phyloP scores from a whole-genome alignment of 2,797 vertebrate genomes.

The Trichosurus vulpecula region DNA sequence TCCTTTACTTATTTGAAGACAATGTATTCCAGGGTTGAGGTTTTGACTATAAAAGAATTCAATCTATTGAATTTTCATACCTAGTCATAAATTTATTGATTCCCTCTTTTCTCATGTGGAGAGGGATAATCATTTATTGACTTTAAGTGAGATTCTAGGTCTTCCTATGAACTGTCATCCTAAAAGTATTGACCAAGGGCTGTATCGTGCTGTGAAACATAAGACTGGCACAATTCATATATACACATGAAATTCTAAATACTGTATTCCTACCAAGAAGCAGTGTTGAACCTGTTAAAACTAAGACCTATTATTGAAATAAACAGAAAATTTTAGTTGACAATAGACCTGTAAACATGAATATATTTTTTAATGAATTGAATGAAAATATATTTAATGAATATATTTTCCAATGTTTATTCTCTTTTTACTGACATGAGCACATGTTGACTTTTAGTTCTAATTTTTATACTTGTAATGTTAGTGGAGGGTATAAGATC shows the following conservation, averaged over 20 bases:
- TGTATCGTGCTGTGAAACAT: background rate
- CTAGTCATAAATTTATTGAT: background rate
- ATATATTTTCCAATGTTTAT: background rate
- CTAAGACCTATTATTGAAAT: background rate
- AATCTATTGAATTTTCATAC: background rate
- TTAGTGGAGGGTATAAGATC: no score
- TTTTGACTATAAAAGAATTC: background rate
- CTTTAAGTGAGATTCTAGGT: background rate
- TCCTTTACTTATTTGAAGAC: background rate
- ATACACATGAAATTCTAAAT: background rate
- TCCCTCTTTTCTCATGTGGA: background rate
- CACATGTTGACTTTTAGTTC: background rate
- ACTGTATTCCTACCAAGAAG: background rate
- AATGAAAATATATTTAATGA: no score
- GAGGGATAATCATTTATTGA: background rate
- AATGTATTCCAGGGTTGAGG: background rate
- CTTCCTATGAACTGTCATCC: background rate
- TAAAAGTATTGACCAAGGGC: background rate
- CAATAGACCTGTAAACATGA: background rate
- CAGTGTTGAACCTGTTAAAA: background rate
- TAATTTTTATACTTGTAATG: background rate
- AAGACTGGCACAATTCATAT: background rate
- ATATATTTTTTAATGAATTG: background rate
- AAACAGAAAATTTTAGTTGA: background rate
- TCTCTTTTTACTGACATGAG: background rate